Base-by-base conservation (phyloP, 1,140 invertebrate genomes). In the Hypsibius dujardini region DNA sequence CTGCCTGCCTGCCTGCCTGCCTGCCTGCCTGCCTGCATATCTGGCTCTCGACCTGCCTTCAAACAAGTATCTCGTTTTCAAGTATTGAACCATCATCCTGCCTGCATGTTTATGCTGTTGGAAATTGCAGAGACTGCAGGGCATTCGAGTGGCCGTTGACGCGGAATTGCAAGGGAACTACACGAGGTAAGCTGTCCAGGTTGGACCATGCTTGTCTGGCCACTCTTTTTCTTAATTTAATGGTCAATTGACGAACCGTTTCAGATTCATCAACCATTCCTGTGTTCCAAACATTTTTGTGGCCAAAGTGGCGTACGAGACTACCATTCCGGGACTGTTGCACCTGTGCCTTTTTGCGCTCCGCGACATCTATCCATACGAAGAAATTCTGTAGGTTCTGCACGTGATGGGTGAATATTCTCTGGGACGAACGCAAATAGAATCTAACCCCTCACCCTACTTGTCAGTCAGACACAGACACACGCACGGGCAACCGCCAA, bases 251-350 rank as follows among this genome's bases (percentile, higher is more conserved):
- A n/a, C n/a, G 7, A 7, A 7, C 50, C n/a, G 12, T 67, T 67
- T 12, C 45, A 67, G 62, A 3, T 67, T 67, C 62, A 67, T 67
- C 12, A 67, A 67, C 42, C 62, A 67, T 67, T 67, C 62, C 12
- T 67, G 62, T 67, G 12, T 15, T 67, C 62, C 62, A 42, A 67
- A 67, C 42, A 3, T 67, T 12, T 67, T 67, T 67, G 42, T 67
- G 62, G 62, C 62, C 12, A 67, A 67, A 42, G 42, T 67, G 12
- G 62, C 42, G 12, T 12, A 45, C 45, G 62, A 67, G 12, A 15
- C 12, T 7, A 15, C 12, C 12, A 67, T 45, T 42, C 62, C 62
- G 7, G 62, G 62, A 3, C 42, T 67, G 62, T 45, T 45, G 62
- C 62, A 67, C 42, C 45, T 67, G 62, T 67, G 62, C 42, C 42